phyloP scores from a whole-genome alignment of 2,113 vertebrate species.

The Oreotragus oreotragus region DNA sequence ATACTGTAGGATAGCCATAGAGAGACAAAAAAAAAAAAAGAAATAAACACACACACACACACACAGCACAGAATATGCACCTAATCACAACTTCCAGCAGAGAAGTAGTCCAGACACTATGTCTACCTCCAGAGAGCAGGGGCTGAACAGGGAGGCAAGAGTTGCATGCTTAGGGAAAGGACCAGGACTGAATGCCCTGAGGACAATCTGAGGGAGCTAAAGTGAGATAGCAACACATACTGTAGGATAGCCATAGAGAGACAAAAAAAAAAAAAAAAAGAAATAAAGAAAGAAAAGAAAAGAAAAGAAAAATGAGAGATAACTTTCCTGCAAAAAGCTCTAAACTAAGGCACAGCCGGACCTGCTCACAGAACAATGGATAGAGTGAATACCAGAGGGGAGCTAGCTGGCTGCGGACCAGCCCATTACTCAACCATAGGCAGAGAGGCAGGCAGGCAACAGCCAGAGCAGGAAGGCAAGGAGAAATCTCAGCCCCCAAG shows the following conservation, averaged over 20 bases:
- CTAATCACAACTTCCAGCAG: not conserved
- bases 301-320: not conserved
- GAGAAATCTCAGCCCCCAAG: accelerated
- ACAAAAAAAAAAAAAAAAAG: accelerated
- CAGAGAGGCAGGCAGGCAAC: not conserved
- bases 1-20: not conserved
- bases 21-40: no score
- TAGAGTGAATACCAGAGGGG: not conserved
- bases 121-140: not conserved
- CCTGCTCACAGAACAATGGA: not conserved
- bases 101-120: not conserved
- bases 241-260: not conserved
- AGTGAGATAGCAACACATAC: not conserved
- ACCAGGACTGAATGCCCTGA: not conserved
- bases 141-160: not conserved
- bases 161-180: not conserved
- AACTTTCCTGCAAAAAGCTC: not conserved
- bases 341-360: not conserved
- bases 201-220: not conserved
- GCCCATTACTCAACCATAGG: accelerated
- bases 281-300: accelerated
- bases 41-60: no score
- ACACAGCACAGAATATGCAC: accelerated
- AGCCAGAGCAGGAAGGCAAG: not conserved
- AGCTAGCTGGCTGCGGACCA: not conserved